phyloP scores from a whole-genome alignment of 92 coral and sea anemone genomes.

The Porites lobata region DNA sequence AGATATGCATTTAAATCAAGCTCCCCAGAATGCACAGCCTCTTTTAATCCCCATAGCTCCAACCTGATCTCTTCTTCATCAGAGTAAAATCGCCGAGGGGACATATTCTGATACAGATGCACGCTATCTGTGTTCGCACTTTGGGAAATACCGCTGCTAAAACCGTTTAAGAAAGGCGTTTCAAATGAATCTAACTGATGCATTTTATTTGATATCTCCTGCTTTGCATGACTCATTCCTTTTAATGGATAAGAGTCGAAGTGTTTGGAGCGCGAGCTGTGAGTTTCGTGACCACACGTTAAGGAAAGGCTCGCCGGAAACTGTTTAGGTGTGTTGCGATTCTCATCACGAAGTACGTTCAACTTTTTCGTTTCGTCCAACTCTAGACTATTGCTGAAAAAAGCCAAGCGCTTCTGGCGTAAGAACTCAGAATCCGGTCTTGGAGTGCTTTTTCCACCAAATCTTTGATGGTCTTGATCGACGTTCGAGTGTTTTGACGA shows the following conservation, averaged over 20 bases:
- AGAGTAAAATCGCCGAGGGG: neutral
- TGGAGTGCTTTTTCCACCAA: conserved; percentile 20
- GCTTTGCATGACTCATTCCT: neutral
- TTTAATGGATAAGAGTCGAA: neutral
- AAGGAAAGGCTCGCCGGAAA: neutral
- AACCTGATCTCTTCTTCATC: conserved; percentile 79
- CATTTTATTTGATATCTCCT: neutral
- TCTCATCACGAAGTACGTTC: neutral
- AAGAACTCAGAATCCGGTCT: conserved; percentile 74
- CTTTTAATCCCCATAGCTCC: conserved; percentile 89
- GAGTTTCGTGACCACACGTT: neutral
- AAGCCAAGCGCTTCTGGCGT: conserved; percentile 83
- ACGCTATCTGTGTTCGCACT: neutral
- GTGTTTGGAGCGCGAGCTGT: neutral
- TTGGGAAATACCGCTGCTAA: neutral
- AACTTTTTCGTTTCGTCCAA: neutral
- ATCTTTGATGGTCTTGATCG: neutral
- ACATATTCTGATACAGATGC: neutral
- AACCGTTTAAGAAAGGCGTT: neutral
- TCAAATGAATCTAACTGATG: neutral
- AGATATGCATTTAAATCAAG: conserved; percentile 72
- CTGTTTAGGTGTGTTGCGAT: conserved; percentile 13
- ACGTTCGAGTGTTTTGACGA: conserved; percentile 20
- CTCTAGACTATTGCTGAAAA: conserved; percentile 27
- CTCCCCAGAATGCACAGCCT: conserved; percentile 83